Percentiles rank a stretch among this genome's conserved stretches.
Conservation (phyloP, 2,113 vertebrate genomes). For the Perca fluviatilis region DNA sequence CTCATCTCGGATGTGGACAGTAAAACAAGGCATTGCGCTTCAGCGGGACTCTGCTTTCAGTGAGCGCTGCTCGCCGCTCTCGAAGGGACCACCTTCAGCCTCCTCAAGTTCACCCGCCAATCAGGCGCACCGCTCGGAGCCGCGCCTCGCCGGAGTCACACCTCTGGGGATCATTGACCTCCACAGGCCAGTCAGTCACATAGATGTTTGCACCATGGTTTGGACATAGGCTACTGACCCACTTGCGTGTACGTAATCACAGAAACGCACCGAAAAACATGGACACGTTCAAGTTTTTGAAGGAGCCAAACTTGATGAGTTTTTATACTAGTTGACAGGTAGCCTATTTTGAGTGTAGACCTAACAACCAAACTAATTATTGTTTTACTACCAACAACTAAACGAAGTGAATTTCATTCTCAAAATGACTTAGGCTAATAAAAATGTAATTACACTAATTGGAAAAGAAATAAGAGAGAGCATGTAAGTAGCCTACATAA, state of each 20-base stretch:
- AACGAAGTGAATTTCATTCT: neutral
- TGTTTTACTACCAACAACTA: neutral
- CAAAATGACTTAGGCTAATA: neutral
- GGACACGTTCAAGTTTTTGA: neutral
- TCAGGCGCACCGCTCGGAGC: conserved; percentile 51
- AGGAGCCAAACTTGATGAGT: neutral
- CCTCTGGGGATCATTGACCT: conserved; percentile 52
- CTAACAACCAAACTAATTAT: neutral
- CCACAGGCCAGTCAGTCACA: conserved; percentile 36
- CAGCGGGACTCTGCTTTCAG: conserved; percentile 21
- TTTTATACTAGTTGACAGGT: neutral
- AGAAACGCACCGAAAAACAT: neutral
- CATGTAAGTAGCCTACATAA: no score
- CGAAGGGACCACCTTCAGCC: conserved; percentile 43
- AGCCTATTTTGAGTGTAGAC: neutral
- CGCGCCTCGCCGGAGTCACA: conserved; percentile 53
- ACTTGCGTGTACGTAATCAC: conserved; percentile 6
- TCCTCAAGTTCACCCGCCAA: conserved; percentile 59
- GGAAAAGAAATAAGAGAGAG: no score
- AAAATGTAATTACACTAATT: neutral
- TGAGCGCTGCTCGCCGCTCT: conserved; percentile 39
- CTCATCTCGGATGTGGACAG: conserved; percentile 94
- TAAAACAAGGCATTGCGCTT: conserved; percentile 91
- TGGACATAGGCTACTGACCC: conserved; percentile 24
- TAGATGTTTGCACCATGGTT: conserved; percentile 9